Evolutionary conservation across 35 echinoderm and acorn worm species (phyloP), one percentile per base, ranked within the genome.

Genomic region (Patiria miniata): DNA sequence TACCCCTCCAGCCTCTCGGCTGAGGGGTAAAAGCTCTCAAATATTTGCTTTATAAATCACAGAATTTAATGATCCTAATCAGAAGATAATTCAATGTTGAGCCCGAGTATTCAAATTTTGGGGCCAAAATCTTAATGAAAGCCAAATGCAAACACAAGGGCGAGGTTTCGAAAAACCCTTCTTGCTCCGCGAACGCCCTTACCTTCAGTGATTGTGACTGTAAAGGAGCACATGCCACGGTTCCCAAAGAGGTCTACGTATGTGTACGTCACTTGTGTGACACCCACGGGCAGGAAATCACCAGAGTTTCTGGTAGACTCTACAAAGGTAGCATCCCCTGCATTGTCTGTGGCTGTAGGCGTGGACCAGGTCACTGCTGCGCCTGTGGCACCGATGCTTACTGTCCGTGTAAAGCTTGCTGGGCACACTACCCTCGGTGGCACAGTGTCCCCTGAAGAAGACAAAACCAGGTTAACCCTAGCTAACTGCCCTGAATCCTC

Each of bases 191-290:
- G 4, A 36, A 22, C 7, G 23, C 21, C 8, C 51, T 58, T 81
- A 88, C 86, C 86, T 81, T 88, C 33, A 22, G 6, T 55, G 40
- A 88, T 38, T 39, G 47, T 80, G 29, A 88, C 37, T n/a, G 52
- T 80, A 39, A 85, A 87, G 5, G 6, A 39, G 17, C 81, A 87
- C 18, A 28, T 28, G 26, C 4, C 47, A 2, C 40, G 23, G 37
- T 89, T 89, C n/a, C 37, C 76, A 50, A 58, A 37, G 15, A 5
- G 39, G 60, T 93, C 79, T 29, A 10, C 14, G 68, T 52, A 88
- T 3, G 29, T 58, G 79, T 87, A 88, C 7, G 59, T 36, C 51
- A 83, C 47, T 33, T 44, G 37, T 12, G 78, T 86, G 1, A 47
- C 53, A 15, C 77, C 81, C 21, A 47, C 57, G 36, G 76, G 69